Base-by-base conservation (phyloP, 2,888 invertebrate genomes). In the Sinodicranocentrus sp. region DNA sequence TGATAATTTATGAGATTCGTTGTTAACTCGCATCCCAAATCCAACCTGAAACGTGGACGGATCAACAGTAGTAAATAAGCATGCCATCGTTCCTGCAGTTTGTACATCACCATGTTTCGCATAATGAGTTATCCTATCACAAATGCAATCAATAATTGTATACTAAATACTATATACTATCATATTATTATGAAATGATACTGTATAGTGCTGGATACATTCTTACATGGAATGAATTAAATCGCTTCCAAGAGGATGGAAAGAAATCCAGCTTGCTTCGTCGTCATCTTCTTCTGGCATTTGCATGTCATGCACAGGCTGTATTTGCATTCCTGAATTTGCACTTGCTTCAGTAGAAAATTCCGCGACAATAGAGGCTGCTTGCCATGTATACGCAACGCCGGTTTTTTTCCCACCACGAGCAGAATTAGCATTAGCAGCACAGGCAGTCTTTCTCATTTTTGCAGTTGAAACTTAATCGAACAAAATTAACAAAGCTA, bases 191-290 rank as follows among this genome's bases (percentile, higher is more conserved):
- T 54, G 1, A n/a, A 23, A 52, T 25, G 19, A 43, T 2, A 28
- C 26, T 48, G 39, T 39, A 13, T n/a, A n/a, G n/a, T n/a, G n/a
- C n/a, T n/a, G n/a, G 10, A 59, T 39, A 33, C 26, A 71, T 17
- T 73, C 95, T 93, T 91, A 97, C 97, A 98, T 91, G 1, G 96
- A 94, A 90, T 97, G 95, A 86, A 98, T 92, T 89, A 98, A 91
- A 89, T 94, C 94, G 90, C 95, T 94, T 86, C 97, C 97, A 89
- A 97, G 96, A 0, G 98, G 97, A 92, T 96, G 96, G 68, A 93
- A 92, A 2, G 94, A 57, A 19, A 88, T 92, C 95, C 96, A 96
- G 68, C 95, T 95, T 89, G 94, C 93, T 85, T 93, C 94, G 89
- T 94, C 93, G 89, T 95, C 94, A 88, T 92, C 91, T 61, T 91